These are phyloP conservation scores for Leptonema lineaticorne DNA, from an alignment of 1,140 invertebrate species.

Conservation along the genomic window DNA sequence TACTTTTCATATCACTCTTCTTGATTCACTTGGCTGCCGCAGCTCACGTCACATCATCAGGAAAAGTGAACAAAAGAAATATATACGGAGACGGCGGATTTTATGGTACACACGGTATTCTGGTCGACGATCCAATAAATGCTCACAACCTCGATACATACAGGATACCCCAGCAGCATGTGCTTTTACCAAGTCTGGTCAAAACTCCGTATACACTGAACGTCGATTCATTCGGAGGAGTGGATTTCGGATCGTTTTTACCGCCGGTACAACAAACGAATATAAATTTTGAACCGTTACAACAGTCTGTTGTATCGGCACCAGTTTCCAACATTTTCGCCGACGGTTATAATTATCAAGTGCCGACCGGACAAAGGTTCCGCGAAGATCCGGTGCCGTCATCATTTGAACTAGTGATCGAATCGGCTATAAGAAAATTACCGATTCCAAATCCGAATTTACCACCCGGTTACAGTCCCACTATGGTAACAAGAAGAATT, in stretches of 20 bases:
- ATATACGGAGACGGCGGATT: slow-evolving; percentile 17
- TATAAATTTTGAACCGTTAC: not conserved
- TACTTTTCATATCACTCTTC: not conserved
- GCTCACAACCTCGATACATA: slow-evolving; percentile 4
- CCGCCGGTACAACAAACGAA: not conserved
- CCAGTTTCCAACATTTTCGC: not conserved
- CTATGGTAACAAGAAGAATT: slow-evolving; percentile 23
- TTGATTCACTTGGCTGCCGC: not conserved
- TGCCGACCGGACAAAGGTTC: slow-evolving; percentile 17
- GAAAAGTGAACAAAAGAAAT: slow-evolving; percentile 26
- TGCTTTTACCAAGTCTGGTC: not conserved
- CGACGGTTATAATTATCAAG: slow-evolving; percentile 26
- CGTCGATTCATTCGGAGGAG: not conserved
- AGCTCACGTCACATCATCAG: not conserved
- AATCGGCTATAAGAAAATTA: slow-evolving; percentile 12
- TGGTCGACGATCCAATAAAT: slow-evolving; percentile 1
- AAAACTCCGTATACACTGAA: not conserved
- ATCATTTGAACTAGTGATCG: slow-evolving; percentile 22
- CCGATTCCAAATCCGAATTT: slow-evolving; percentile 11
- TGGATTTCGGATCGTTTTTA: slow-evolving; percentile 10
- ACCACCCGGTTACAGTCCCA: slow-evolving; percentile 10
- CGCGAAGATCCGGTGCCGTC: slow-evolving; percentile 28
- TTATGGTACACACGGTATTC: slow-evolving; percentile 18
- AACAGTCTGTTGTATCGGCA: not conserved
- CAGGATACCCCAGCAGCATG: not conserved